Conservation (phyloP, 2,113 vertebrate species). For the Aptenodytes forsteri region DNA sequence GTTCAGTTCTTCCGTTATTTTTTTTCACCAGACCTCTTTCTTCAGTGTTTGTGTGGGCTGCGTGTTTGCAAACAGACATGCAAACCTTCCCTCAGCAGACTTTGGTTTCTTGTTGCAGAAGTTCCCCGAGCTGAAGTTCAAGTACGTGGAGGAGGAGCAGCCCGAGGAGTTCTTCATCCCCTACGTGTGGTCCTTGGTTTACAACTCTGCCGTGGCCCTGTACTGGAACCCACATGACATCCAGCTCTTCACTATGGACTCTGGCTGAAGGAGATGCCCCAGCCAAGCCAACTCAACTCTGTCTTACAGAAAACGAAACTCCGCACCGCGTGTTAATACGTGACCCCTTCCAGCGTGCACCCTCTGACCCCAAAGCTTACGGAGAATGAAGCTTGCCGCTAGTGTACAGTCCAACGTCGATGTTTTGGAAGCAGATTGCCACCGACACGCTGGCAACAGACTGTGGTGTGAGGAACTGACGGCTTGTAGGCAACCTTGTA, state of each 20-base stretch:
- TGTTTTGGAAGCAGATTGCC: background rate
- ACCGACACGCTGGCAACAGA: background rate
- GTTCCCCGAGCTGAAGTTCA: constrained; percentile 97
- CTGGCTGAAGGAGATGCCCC: constrained; percentile 74
- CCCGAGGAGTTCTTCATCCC: constrained; percentile 98
- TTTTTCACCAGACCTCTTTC: background rate
- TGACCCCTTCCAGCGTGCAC: background rate
- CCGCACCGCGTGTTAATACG: background rate
- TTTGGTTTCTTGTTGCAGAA: constrained; percentile 80
- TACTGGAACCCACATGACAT: constrained; percentile 91
- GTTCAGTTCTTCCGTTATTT: background rate
- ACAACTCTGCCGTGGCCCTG: constrained; percentile 90
- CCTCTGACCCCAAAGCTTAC: background rate
- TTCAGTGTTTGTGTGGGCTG: background rate
- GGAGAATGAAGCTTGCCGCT: background rate
- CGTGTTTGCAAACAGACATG: background rate
- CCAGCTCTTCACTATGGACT: constrained; percentile 96
- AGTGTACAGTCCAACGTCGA: background rate
- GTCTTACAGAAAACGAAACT: background rate
- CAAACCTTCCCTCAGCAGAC: background rate
- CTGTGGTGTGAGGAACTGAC: background rate
- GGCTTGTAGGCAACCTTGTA: constrained; percentile 37
- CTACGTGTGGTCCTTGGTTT: constrained; percentile 96
- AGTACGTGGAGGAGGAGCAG: constrained; percentile 97
- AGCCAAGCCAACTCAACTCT: background rate